phyloP scores from a whole-genome alignment of 2,113 vertebrate species.

The Solea solea region DNA sequence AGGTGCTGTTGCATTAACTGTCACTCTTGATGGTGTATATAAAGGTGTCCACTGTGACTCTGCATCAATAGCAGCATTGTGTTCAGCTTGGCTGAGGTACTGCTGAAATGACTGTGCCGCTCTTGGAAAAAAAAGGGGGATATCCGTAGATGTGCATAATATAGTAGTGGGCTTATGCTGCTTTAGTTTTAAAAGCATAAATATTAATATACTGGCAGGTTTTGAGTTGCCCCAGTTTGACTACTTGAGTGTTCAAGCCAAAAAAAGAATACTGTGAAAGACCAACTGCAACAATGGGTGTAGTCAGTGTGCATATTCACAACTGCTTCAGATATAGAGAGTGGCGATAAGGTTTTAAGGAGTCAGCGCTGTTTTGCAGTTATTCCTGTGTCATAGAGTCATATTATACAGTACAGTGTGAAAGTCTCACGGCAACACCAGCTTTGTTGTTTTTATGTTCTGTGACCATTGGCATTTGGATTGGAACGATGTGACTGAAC shows the following conservation, averaged over 20 bases:
- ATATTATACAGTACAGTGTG: too few species aligned
- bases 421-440: too few species aligned
- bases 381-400: too few species aligned
- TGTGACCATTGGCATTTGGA: too few species aligned
- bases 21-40: slow-evolving; percentile 52
- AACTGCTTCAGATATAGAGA: background rate
- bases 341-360: too few species aligned
- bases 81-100: slow-evolving; percentile 44
- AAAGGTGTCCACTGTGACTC: slow-evolving; percentile 72
- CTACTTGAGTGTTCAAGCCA: slow-evolving; percentile 9
- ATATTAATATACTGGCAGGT: slow-evolving; percentile 36
- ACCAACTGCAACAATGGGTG: slow-evolving; percentile 9
- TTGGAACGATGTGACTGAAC: too few species aligned
- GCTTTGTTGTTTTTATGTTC: too few species aligned
- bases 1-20: slow-evolving; percentile 55
- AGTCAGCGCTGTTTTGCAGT: too few species aligned
- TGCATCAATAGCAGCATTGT: slow-evolving; percentile 70
- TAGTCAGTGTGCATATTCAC: background rate
- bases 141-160: slow-evolving; percentile 33
- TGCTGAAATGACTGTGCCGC: slow-evolving; percentile 27
- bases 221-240: background rate
- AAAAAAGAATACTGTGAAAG: slow-evolving; percentile 33
- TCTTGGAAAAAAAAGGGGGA: slow-evolving; percentile 32
- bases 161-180: slow-evolving; percentile 35
- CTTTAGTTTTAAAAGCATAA: slow-evolving; percentile 27